Conservation (phyloP, 1,140 invertebrate genomes). For the Berghia stephanieae region DNA sequence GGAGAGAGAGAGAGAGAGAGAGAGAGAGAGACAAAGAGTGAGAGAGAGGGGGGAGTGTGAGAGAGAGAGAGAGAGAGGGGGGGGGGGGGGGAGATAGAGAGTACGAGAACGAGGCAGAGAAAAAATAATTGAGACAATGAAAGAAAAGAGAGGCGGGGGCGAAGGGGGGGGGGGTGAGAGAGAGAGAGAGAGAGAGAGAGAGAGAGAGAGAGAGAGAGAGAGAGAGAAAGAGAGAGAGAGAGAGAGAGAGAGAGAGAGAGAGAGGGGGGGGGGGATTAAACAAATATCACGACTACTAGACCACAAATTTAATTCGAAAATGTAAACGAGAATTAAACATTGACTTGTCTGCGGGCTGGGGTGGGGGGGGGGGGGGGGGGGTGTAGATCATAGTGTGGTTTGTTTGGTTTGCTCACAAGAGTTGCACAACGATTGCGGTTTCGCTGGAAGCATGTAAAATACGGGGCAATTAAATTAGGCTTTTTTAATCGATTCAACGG, state of each 20-base stretch:
- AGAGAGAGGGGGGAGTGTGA: conserved; percentile 12
- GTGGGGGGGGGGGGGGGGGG: neutral
- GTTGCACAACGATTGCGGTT: no score
- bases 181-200: conserved; percentile 13
- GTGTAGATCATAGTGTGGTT: neutral
- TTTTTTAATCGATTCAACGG: no score
- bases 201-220: neutral
- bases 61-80: conserved; percentile 14
- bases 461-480: no score
- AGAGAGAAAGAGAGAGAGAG: neutral
- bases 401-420: no score
- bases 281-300: no score
- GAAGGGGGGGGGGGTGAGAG: neutral
- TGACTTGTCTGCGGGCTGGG: neutral
- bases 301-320: neutral
- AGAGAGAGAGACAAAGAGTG: conserved; percentile 4
- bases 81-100: conserved; percentile 4
- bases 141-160: neutral
- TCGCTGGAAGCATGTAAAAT: no score
- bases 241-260: neutral
- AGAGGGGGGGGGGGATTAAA: neutral
- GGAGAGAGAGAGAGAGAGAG: conserved; percentile 9
- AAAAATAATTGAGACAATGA: neutral
- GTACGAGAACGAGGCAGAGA: neutral
- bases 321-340: neutral